Evolutionary conservation across 2,113 vertebrate genomes (phyloP).

Genomic region (Otocyon megalotis): DNA sequence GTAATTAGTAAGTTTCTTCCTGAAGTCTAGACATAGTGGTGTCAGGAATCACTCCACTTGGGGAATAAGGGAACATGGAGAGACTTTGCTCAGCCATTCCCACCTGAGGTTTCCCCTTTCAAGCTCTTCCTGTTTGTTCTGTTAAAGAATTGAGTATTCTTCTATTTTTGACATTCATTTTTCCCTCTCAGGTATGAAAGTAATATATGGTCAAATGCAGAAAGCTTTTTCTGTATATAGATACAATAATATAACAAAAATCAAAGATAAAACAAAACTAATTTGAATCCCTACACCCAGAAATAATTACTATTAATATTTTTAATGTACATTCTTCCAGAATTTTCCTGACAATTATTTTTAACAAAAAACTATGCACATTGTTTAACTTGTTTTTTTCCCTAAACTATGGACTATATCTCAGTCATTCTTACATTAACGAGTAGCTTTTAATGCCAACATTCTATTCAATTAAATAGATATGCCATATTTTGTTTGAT

Average conservation of each 20-base stretch:
- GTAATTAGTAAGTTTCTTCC: not conserved
- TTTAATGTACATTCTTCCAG: slow-evolving; percentile 31
- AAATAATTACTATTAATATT: slow-evolving; percentile 25
- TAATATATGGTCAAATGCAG: slow-evolving; percentile 33
- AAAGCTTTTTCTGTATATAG: not conserved
- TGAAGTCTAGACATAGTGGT: not conserved
- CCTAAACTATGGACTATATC: not conserved
- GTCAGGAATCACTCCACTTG: not conserved
- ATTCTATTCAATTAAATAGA: slow-evolving; percentile 14
- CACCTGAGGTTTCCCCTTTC: not conserved
- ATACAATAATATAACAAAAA: not conserved
- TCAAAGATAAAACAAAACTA: slow-evolving; percentile 46
- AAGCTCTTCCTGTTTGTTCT: not conserved
- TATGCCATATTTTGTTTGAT: not conserved
- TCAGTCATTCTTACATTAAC: not conserved
- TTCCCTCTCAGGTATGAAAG: not conserved
- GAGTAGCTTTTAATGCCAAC: slow-evolving; percentile 31
- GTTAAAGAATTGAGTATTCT: not conserved
- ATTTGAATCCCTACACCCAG: not conserved
- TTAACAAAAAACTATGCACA: not conserved
- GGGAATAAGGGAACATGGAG: not conserved
- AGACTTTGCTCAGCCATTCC: not conserved
- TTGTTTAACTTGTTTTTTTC: not conserved
- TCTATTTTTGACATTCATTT: slow-evolving; percentile 14
- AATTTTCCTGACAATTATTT: slow-evolving; percentile 59